Evolutionary conservation across 2,888 invertebrate species (phyloP).

Genomic region (Lymantria dispar): DNA sequence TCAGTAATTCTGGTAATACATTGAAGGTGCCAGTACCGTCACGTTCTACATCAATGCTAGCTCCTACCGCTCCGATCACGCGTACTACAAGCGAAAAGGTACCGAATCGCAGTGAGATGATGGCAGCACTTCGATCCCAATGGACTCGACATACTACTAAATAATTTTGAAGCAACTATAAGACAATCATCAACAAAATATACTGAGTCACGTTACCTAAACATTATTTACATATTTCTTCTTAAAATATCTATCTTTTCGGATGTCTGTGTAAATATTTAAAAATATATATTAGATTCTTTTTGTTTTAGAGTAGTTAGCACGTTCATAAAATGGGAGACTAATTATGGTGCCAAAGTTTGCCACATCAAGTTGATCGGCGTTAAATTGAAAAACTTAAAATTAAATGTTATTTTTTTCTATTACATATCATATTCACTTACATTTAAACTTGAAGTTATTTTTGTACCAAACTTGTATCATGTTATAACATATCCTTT

Average conservation of each 20-base stretch:
- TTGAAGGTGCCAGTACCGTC: slow-evolving; percentile 77
- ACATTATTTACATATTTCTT: slow-evolving; percentile 33
- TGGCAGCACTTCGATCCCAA: slow-evolving; percentile 90
- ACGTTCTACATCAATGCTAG: slow-evolving; percentile 50
- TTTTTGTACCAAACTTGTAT: too few relatives aligned
- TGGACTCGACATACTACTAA: slow-evolving; percentile 96
- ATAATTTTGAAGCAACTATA: slow-evolving; percentile 54
- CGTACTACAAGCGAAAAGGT: slow-evolving; percentile 93
- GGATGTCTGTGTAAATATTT: slow-evolving; percentile 26
- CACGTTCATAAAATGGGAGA: slow-evolving; percentile 38
- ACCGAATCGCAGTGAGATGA: slow-evolving; percentile 92
- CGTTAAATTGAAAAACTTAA: slow-evolving; percentile 34
- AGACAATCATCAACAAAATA: slow-evolving; percentile 5
- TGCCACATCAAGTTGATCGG: slow-evolving; percentile 30
- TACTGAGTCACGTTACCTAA: slow-evolving; percentile 49
- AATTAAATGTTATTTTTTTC: slow-evolving; percentile 23
- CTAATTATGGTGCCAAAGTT: slow-evolving; percentile 49
- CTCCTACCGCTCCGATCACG: slow-evolving; percentile 85
- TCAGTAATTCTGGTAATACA: slow-evolving; percentile 66
- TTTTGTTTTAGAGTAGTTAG: slow-evolving; percentile 29
- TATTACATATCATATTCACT: slow-evolving; percentile 46
- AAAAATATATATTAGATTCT: slow-evolving; percentile 27
- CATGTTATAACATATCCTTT: slow-evolving; percentile 15
- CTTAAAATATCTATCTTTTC: slow-evolving; percentile 24
- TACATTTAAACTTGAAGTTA: slow-evolving; percentile 23